phyloP scores from a whole-genome alignment of 2,888 invertebrate species.

The Plagiodera versicolora region DNA sequence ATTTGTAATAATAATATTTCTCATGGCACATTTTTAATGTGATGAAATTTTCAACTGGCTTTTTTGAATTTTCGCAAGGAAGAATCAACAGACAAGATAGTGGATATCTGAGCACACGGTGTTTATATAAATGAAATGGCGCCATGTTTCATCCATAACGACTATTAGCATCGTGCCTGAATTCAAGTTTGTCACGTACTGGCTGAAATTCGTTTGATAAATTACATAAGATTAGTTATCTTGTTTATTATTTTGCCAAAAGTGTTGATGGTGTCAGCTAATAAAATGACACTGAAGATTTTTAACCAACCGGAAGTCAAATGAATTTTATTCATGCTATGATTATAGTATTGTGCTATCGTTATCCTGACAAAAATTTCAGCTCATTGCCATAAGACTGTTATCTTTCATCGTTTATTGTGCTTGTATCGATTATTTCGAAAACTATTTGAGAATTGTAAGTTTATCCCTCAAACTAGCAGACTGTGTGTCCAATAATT shows the following conservation, averaged over 20 bases:
- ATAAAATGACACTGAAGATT: neutral
- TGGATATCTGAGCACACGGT: slow-evolving; percentile 46
- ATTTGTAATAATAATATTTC: neutral
- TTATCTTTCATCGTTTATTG: no score
- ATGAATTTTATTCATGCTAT: no score
- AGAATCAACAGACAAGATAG: slow-evolving; percentile 43
- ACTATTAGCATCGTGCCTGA: slow-evolving; percentile 54
- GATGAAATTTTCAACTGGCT: slow-evolving; percentile 15
- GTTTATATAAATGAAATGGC: slow-evolving; percentile 58
- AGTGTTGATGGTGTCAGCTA: slow-evolving; percentile 11
- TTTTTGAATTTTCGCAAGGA: slow-evolving; percentile 33
- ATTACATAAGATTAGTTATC: slow-evolving; percentile 47
- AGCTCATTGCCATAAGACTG: no score
- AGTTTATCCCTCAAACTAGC: no score
- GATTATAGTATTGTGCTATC: no score
- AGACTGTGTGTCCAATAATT: no score
- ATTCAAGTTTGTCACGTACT: slow-evolving; percentile 52
- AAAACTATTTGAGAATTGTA: no score
- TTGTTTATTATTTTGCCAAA: slow-evolving; percentile 23
- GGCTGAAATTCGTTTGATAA: slow-evolving; percentile 52
- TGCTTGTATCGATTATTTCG: no score
- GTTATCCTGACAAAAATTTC: no score
- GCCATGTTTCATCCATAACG: slow-evolving; percentile 56
- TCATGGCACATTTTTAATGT: neutral
- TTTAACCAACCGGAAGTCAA: no score